Evolutionary conservation across 2,888 invertebrate genomes (phyloP), one percentile per base, ranked within the genome.

Genomic region (Pristionchus exspectatus): DNA sequence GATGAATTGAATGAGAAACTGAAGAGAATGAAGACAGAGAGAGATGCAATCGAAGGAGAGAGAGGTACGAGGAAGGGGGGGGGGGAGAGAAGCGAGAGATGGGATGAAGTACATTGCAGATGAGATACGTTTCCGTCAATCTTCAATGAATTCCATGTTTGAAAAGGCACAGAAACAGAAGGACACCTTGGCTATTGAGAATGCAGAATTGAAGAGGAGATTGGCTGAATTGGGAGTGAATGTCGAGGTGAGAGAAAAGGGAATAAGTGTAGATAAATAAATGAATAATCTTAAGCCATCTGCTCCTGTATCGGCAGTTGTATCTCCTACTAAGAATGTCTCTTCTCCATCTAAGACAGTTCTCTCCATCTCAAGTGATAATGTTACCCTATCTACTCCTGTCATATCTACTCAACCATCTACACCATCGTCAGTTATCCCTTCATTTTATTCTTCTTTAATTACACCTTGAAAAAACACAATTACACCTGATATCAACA

Each of bases 1-100:
- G 88, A 88, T 1, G 77, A 77, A 77, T 77, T 77, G 77, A 33
- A 77, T 18, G n/a, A n/a, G 3, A 77, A 77, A 77, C 24, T 77
- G 77, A 77, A 38, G 18, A 21, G 44, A n/a, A 44, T 77, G 56
- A 59, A n/a, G 7, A 10, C 54, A 21, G 84, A 54, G n/a, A 84
- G 30, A 56, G 84, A 86, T 44, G 50, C 14, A 0, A 33, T 66
- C 24, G 66, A 63, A 30, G 50, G 63, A 56, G 86, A 86, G 27
- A 33, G 66, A 66, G 86, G 86, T 86, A n/a, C 24, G 66, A 44
- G 9, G 18, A 74, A 4, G 74, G 4, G 2, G 74, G 74, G 9
- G 38, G 18, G 38, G 69, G n/a, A 2, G 69, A 27, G 72, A 30
- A 33, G 77, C 5, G 21, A 38, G 54, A 50, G 33, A 5, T 27